Percentiles rank a stretch among this genome's conserved stretches.
phyloP scores from a whole-genome alignment of 2,888 invertebrate genomes.

The Augiades crinisus region DNA sequence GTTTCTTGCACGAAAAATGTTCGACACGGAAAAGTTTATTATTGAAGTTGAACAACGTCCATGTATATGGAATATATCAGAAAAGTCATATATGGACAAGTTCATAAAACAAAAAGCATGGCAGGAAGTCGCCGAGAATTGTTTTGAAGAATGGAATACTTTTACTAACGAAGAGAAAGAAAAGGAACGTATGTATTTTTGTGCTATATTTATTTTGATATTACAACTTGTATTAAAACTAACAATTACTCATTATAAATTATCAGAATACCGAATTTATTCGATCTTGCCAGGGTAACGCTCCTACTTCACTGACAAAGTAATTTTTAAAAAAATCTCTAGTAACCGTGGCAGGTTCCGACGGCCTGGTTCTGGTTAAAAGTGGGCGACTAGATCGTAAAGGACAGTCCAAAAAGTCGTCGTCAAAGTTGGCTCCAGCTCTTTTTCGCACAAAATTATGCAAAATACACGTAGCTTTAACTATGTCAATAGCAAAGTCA shows the following conservation, averaged over 20 bases:
- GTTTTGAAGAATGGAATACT: slow-evolving; percentile 1
- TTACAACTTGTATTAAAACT: neutral
- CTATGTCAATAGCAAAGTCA: slow-evolving; percentile 3
- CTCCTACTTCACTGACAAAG: slow-evolving; percentile 4
- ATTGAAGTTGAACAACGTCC: slow-evolving; percentile 1
- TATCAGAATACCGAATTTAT: slow-evolving; percentile 2
- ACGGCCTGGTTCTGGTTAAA: neutral
- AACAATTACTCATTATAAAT: neutral
- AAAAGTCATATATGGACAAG: slow-evolving; percentile 2
- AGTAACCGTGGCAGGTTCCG: neutral
- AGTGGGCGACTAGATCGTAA: neutral
- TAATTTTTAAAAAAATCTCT: slow-evolving; percentile 3
- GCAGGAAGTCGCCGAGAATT: slow-evolving; percentile 1
- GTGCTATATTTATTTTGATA: neutral
- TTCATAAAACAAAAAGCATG: slow-evolving; percentile 1
- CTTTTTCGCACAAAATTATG: neutral
- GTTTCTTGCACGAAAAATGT: neutral
- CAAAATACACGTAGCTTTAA: neutral
- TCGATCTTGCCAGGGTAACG: slow-evolving; percentile 1
- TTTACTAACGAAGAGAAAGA: neutral
- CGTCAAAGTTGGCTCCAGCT: neutral
- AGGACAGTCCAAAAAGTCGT: neutral
- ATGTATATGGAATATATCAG: slow-evolving; percentile 1
- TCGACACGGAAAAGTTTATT: neutral
- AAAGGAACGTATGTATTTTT: neutral